These are phyloP conservation scores for Diabrotica balteata DNA, from an alignment of 2,888 invertebrate genomes.

Conservation along the genomic window DNA sequence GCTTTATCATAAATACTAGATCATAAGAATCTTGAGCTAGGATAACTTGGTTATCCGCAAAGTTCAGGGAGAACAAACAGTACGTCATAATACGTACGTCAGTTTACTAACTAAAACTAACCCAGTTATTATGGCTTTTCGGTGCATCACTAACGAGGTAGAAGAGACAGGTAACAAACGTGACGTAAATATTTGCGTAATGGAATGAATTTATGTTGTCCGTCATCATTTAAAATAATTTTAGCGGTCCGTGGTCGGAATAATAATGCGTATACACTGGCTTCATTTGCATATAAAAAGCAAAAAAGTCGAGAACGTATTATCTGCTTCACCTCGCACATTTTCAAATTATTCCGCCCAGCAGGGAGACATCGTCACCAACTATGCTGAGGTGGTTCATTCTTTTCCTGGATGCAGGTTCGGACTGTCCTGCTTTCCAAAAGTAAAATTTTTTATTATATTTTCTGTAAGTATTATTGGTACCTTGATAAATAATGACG, in stretches of 20 bases:
- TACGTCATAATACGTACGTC: no score
- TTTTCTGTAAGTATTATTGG: no score
- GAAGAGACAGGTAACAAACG: constrained; percentile 7
- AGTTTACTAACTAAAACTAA: no score
- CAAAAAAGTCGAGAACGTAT: constrained; percentile 33
- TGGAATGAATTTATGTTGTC: constrained; percentile 32
- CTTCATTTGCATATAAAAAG: constrained; percentile 37
- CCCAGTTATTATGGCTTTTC: no score
- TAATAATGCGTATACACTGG: constrained; percentile 31
- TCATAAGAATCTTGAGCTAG: no score
- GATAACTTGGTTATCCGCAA: no score
- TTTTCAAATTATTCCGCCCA: constrained; percentile 34
- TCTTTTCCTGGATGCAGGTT: constrained; percentile 10
- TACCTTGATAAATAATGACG: no score
- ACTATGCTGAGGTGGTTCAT: constrained; percentile 21
- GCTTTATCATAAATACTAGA: no score
- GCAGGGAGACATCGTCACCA: constrained; percentile 21
- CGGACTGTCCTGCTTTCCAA: not conserved
- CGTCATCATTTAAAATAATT: constrained; percentile 35
- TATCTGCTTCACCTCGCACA: constrained; percentile 36
- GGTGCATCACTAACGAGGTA: no score
- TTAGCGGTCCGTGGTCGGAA: constrained; percentile 32
- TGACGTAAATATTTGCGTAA: constrained; percentile 29
- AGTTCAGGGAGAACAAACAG: no score
- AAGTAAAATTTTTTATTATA: no score